Conservation (phyloP, 1,140 invertebrate species). For the Bilobella aurantiaca region DNA sequence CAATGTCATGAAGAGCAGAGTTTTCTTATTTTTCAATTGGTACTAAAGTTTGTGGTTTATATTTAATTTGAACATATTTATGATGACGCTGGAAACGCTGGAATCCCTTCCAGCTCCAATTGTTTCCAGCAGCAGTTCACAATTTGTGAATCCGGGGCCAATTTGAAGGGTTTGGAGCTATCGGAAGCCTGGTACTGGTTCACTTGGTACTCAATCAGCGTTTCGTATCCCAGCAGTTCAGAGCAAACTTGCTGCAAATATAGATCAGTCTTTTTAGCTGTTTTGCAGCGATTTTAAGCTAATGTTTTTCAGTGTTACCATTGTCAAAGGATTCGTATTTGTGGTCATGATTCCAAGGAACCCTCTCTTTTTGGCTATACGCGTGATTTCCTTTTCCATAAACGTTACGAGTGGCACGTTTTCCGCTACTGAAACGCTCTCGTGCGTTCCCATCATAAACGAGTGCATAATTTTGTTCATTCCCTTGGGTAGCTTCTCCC, state of each 20-base stretch:
- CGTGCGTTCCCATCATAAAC: slow-evolving; percentile 73
- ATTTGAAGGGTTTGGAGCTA: slow-evolving; percentile 57
- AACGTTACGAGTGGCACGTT: slow-evolving; percentile 64
- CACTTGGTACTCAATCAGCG: slow-evolving; percentile 64
- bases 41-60: too few species aligned
- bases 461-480: slow-evolving; percentile 62
- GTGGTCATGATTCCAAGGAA: slow-evolving; percentile 70
- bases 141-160: slow-evolving; percentile 60
- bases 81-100: too few species aligned
- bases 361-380: slow-evolving; percentile 50
- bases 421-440: slow-evolving; percentile 52
- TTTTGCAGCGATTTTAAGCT: too few species aligned
- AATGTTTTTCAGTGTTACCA: slow-evolving; percentile 47
- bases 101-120: slow-evolving; percentile 4
- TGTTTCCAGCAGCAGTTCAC: slow-evolving; percentile 63
- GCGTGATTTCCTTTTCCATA: slow-evolving; percentile 62
- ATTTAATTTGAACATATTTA: too few species aligned
- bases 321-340: slow-evolving; percentile 72
- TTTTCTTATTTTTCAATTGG: too few species aligned
- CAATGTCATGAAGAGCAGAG: too few species aligned
- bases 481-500: slow-evolving; percentile 52
- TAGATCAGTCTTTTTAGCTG: not conserved
- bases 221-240: slow-evolving; percentile 68
- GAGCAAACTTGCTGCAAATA: slow-evolving; percentile 58
- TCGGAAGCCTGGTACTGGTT: slow-evolving; percentile 61